Base-by-base conservation (phyloP, 2,888 invertebrate species). In the Oeneis ivallda region DNA sequence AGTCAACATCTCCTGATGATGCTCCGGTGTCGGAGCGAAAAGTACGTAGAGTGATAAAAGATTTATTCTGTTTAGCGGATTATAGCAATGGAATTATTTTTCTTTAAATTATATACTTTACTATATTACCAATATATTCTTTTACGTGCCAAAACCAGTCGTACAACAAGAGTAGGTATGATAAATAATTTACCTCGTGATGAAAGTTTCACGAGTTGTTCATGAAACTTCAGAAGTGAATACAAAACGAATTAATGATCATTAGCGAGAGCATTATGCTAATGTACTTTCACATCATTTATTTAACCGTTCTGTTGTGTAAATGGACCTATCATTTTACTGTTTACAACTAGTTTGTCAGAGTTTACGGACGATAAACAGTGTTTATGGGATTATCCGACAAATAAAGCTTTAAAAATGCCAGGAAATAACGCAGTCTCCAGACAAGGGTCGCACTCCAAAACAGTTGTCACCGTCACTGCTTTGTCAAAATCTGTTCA, bases 181-280 rank as follows among this genome's bases (percentile, higher is more conserved):
- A 60, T 54, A n/a, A n/a, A n/a, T n/a, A 53, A 62, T 62, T 62
- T 60, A 61, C 57, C 52, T 47, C 47, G 17, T 66, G 66, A 66
- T 69, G 66, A 58, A 66, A 64, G 58, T 68, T 66, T 64, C 66
- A 69, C 62, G 66, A 66, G 64, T 62, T 61, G 66, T 69, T 66
- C 62, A 64, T 65, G 41, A 56, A 56, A 57, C 49, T 63, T 49
- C 56, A 56, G 53, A 59, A 47, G 45, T 53, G 66, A 62, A 62
- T 54, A 60, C 64, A 64, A 66, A 66, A 58, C 64, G 43, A 59
- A 66, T 66, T 54, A 64, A 66, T 56, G 59, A 64, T 61, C 64
- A 61, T 62, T 64, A 60, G 52, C 62, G 62, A 62, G 15, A 43
- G 49, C 58, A 58, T 64, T 64, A 64, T 58, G 64, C 58, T 58